Conservation (phyloP, 2,888 invertebrate species). For the Xylocampa areola region DNA sequence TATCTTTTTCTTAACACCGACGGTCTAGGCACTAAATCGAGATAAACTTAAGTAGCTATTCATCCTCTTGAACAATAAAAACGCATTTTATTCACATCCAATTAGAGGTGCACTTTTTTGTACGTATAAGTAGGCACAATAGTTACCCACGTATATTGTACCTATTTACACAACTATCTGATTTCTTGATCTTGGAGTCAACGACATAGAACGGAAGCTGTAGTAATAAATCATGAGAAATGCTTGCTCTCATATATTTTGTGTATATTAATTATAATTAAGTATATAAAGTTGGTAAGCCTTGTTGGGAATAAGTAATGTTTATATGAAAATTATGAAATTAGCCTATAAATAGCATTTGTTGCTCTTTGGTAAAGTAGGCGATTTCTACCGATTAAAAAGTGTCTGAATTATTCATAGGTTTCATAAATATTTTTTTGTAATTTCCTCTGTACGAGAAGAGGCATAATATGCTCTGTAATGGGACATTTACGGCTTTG, state of each 20-base stretch:
- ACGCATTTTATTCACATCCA: constrained; percentile 49
- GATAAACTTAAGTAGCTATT: constrained; percentile 38
- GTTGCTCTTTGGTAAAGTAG: constrained; percentile 18
- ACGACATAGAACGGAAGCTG: constrained; percentile 57
- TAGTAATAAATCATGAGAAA: constrained; percentile 56
- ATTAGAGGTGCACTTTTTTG: constrained; percentile 45
- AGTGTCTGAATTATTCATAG: background rate
- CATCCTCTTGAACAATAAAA: constrained; percentile 43
- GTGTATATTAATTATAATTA: constrained; percentile 52
- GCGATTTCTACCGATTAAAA: constrained; percentile 10
- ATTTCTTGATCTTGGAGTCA: constrained; percentile 46
- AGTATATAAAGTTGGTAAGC: constrained; percentile 40
- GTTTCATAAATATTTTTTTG: too few species aligned
- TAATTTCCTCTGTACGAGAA: too few species aligned
- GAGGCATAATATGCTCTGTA: too few species aligned
- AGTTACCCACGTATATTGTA: constrained; percentile 46
- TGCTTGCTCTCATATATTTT: constrained; percentile 35
- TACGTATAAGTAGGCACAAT: constrained; percentile 38
- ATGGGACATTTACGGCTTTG: too few species aligned
- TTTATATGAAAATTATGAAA: constrained; percentile 37
- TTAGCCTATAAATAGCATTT: constrained; percentile 21
- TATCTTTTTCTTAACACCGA: constrained; percentile 25
- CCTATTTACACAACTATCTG: constrained; percentile 48
- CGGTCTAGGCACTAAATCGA: constrained; percentile 27
- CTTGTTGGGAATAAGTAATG: constrained; percentile 54